These are phyloP conservation scores for Coregonus clupeaformis DNA, from an alignment of 2,113 vertebrate species.

Conservation along the genomic window DNA sequence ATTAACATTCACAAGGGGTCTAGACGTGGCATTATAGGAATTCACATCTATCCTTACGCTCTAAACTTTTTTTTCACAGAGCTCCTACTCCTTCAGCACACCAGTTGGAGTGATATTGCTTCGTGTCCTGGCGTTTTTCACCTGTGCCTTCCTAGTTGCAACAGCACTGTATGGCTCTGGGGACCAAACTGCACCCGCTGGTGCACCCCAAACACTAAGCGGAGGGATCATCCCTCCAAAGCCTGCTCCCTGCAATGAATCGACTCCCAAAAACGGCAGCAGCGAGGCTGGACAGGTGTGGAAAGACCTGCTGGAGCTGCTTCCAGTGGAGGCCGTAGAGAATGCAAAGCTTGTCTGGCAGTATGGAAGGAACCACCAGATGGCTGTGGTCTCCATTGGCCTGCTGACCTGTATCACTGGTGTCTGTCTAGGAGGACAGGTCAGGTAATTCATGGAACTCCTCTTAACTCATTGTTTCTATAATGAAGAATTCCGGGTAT, in stretches of 20 bases:
- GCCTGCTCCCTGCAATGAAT: conserved; percentile 45
- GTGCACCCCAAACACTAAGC: conserved; percentile 36
- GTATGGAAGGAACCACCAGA: conserved; percentile 82
- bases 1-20: not conserved
- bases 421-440: conserved; percentile 84
- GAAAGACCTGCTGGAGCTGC: conserved; percentile 73
- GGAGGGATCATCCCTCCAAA: conserved; percentile 49
- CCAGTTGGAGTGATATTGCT: conserved; percentile 84
- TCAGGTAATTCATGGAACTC: conserved; percentile 72
- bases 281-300: conserved; percentile 56
- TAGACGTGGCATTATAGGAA: not conserved
- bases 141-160: conserved; percentile 80
- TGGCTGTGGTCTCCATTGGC: conserved; percentile 78
- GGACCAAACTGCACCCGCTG: conserved; percentile 39
- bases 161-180: conserved; percentile 65
- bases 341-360: conserved; percentile 73
- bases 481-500: not conserved
- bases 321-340: conserved; percentile 73
- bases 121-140: conserved; percentile 83
- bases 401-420: conserved; percentile 85
- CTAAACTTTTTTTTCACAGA: conserved; percentile 70
- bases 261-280: conserved; percentile 22
- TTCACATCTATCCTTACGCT: not conserved
- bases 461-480: not conserved
- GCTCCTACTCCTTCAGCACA: conserved; percentile 67